Conservation (phyloP, 2,888 invertebrate species). For the Agrochola lychnidis region DNA sequence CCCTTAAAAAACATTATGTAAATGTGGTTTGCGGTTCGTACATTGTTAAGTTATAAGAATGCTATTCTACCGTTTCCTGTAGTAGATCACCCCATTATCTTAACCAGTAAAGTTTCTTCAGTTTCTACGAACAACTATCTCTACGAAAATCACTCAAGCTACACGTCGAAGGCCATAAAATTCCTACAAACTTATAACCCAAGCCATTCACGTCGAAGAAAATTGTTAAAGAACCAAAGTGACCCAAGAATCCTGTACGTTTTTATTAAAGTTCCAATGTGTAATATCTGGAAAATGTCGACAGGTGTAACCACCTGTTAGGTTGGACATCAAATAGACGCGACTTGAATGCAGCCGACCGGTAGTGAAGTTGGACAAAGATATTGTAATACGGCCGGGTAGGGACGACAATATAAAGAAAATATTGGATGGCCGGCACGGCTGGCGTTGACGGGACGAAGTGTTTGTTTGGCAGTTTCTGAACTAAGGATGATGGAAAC, state of each 20-base stretch:
- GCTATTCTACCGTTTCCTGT: not conserved
- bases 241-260: slow-evolving; percentile 53
- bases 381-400: slow-evolving; percentile 43
- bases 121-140: not conserved
- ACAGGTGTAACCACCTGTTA: slow-evolving; percentile 61
- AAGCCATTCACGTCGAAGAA: slow-evolving; percentile 33
- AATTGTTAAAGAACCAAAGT: slow-evolving; percentile 39
- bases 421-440: slow-evolving; percentile 43
- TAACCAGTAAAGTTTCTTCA: not conserved
- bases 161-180: slow-evolving; percentile 25
- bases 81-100: not conserved
- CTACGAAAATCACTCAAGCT: slow-evolving; percentile 1
- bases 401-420: slow-evolving; percentile 32
- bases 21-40: too few relatives aligned
- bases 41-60: not conserved
- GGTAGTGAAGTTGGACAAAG: slow-evolving; percentile 35
- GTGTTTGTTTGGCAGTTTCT: slow-evolving; percentile 44
- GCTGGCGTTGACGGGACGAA: slow-evolving; percentile 26
- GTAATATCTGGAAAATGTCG: slow-evolving; percentile 49
- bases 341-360: slow-evolving; percentile 48
- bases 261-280: slow-evolving; percentile 53
- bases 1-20: too few relatives aligned
- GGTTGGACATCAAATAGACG: slow-evolving; percentile 55
- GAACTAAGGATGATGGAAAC: not conserved
- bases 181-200: slow-evolving; percentile 23